Conservation (phyloP, 2,888 invertebrate species). For the Erebia aethiops region DNA sequence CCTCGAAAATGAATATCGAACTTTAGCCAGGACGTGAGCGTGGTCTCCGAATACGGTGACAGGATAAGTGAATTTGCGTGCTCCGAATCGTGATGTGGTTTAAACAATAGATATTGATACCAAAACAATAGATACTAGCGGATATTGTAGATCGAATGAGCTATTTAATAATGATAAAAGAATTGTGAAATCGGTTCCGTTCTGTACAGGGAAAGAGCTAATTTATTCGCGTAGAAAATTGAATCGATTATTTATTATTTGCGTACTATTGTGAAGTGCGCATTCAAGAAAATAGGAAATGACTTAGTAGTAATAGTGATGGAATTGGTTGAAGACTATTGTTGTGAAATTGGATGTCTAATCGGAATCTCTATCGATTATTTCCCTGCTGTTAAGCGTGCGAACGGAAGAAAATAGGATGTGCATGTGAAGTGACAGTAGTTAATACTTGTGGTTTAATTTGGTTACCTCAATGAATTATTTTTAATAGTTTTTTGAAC, state of each 20-base stretch:
- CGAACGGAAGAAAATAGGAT: not conserved
- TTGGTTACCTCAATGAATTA: too few species aligned
- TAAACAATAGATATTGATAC: constrained; percentile 38
- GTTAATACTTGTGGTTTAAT: not conserved
- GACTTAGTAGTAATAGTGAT: constrained; percentile 12
- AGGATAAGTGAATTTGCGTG: constrained; percentile 43
- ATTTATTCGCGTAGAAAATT: constrained; percentile 26
- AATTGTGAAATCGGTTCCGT: constrained; percentile 34
- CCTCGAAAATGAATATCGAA: constrained; percentile 35
- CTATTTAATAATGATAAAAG: constrained; percentile 39
- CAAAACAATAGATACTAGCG: constrained; percentile 30
- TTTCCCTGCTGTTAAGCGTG: not conserved
- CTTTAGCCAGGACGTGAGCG: constrained; percentile 35
- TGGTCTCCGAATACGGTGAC: constrained; percentile 42
- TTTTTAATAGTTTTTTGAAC: not conserved
- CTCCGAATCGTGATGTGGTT: constrained; percentile 44
- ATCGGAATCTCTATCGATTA: not conserved
- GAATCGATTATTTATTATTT: constrained; percentile 13
- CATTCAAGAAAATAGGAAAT: constrained; percentile 15
- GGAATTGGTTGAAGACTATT: constrained; percentile 10
- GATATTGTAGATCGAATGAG: constrained; percentile 28
- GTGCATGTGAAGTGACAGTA: not conserved
- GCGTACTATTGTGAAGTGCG: constrained; percentile 17
- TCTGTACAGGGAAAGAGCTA: constrained; percentile 30
- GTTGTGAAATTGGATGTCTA: constrained; percentile 4